Conservation (phyloP, 2,113 vertebrate species). For the Dicaeum eximium region DNA sequence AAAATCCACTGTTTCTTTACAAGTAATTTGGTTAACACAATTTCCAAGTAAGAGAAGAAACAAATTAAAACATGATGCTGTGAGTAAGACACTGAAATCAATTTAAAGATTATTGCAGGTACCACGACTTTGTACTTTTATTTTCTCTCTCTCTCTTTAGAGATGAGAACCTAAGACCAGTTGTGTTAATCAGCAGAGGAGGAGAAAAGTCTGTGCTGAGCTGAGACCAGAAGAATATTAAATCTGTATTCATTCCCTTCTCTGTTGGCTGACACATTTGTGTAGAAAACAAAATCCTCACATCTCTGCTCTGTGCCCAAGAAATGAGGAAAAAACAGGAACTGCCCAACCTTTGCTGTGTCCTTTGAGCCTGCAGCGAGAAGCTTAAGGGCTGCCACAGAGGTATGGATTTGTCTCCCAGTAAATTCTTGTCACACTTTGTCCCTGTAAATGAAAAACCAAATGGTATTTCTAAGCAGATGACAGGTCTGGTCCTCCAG, state of each 20-base stretch:
- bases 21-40: neutral
- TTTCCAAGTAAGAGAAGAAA: neutral
- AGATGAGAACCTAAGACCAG: neutral
- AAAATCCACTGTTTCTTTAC: neutral
- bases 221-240: neutral
- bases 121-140: neutral
- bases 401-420: neutral
- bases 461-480: neutral
- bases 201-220: neutral
- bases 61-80: neutral
- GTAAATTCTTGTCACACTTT: neutral
- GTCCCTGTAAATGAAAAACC: slow-evolving; percentile 1
- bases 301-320: neutral
- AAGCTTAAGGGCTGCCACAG: neutral
- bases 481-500: slow-evolving; percentile 23
- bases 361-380: neutral
- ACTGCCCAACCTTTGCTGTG: neutral
- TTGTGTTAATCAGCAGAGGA: neutral
- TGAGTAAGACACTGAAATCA: neutral
- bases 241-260: neutral
- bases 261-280: neutral
- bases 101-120: neutral
- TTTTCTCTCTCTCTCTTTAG: neutral
- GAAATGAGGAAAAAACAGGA: neutral
- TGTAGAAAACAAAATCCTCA: neutral